Evolutionary conservation across 2,888 invertebrate genomes (phyloP).

Genomic region (Latrodectus elegans): DNA sequence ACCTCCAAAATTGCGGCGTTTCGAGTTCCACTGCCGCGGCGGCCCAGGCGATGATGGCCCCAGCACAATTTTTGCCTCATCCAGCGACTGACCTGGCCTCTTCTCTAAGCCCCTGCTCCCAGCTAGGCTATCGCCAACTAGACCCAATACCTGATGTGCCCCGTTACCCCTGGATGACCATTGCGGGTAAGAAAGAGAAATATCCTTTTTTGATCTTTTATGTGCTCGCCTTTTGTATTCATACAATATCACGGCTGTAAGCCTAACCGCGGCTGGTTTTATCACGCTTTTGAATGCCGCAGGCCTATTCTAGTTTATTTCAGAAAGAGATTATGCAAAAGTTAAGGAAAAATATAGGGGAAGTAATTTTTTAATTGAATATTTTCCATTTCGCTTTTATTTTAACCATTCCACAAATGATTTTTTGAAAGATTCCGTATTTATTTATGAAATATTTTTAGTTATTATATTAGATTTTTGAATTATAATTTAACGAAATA

Average conservation of each 20-base stretch:
- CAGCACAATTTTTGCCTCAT: conserved; percentile 93
- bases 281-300: not conserved
- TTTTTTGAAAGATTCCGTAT: too few relatives aligned
- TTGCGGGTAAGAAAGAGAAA: conserved; percentile 84
- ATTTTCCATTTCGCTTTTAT: too few relatives aligned
- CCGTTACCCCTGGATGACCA: conserved; percentile 96
- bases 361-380: too few relatives aligned
- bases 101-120: conserved; percentile 84
- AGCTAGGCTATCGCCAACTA: conserved; percentile 81
- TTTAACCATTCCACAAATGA: too few relatives aligned
- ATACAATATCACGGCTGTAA: conserved; percentile 19
- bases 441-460: too few relatives aligned
- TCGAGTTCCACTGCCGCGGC: conserved; percentile 81
- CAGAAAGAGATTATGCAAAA: not conserved
- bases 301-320: conserved; percentile 12
- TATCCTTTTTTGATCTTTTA: conserved; percentile 4
- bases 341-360: too few relatives aligned
- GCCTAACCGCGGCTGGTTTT: conserved; percentile 25
- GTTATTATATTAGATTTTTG: too few relatives aligned
- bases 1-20: conserved; percentile 71
- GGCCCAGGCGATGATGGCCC: conserved; percentile 80
- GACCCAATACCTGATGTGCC: conserved; percentile 82
- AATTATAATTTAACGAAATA: too few relatives aligned
- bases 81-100: conserved; percentile 76
- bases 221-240: conserved; percentile 52